Conservation (phyloP, 2,888 invertebrate species). For the Listrodromus nycthemerus region DNA sequence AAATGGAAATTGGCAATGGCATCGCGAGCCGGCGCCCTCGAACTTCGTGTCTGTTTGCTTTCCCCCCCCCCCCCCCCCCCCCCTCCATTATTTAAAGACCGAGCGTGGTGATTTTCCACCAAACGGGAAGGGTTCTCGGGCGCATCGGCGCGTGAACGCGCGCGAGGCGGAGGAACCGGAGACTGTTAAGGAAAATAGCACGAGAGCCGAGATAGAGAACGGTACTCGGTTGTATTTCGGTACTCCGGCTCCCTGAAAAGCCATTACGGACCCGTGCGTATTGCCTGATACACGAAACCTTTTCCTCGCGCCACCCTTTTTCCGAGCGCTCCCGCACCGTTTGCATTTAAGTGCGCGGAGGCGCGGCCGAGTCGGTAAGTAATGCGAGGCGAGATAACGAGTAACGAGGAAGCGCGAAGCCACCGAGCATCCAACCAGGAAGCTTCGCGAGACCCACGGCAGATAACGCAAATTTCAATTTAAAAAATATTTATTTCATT, state of each 20-base stretch:
- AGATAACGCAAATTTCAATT: slow-evolving; percentile 39
- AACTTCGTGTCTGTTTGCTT: slow-evolving; percentile 53
- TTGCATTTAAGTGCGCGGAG: slow-evolving; percentile 57
- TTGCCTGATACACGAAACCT: slow-evolving; percentile 55
- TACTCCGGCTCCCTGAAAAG: slow-evolving; percentile 38
- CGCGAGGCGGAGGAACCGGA: neutral
- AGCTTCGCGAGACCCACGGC: slow-evolving; percentile 35
- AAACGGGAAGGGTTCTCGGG: neutral
- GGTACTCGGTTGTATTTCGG: slow-evolving; percentile 44
- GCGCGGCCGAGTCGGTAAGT: slow-evolving; percentile 50
- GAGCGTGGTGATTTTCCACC: slow-evolving; percentile 13
- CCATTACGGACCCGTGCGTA: slow-evolving; percentile 56
- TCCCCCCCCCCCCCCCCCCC: neutral
- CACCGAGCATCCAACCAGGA: slow-evolving; percentile 40
- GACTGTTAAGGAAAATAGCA: slow-evolving; percentile 34
- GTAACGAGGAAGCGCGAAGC: slow-evolving; percentile 50
- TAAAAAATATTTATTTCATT: neutral
- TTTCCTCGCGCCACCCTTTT: slow-evolving; percentile 1
- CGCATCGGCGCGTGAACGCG: slow-evolving; percentile 21
- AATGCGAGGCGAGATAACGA: slow-evolving; percentile 63
- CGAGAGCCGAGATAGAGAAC: slow-evolving; percentile 29
- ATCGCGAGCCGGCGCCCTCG: slow-evolving; percentile 30
- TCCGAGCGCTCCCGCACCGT: slow-evolving; percentile 12
- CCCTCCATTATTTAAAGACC: slow-evolving; percentile 57
- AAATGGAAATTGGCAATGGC: slow-evolving; percentile 64